Evolutionary conservation across 2,113 vertebrate species (phyloP), one percentile per base, ranked within the genome.

Genomic region (Python bivittatus): DNA sequence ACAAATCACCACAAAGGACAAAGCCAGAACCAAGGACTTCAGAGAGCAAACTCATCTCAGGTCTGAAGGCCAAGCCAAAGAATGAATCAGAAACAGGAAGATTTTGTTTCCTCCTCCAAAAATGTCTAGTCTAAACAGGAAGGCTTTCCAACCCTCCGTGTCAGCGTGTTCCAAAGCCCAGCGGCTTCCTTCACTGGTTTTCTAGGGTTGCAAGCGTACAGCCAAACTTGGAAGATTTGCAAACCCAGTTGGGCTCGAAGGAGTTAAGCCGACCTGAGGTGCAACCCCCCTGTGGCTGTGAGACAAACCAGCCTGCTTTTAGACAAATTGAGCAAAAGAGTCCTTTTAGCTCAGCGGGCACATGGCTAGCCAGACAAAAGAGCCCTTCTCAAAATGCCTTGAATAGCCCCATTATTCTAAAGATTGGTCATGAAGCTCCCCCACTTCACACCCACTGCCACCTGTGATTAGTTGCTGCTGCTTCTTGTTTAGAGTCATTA

Each of bases 241-340:
- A 93, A 91, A 90, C 0, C 60, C 1, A 5, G 15, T 38, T 54
- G 79, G 96, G 0, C 54, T 88, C 79, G 83, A 94, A 96, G 93
- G 91, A 97, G 97, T 98, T 98, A 98, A 97, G 98, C 94, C 95
- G 97, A 98, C 97, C 96, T 97, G 96, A 98, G 97, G 93, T 96
- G 96, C 96, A 94, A 95, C 95, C 97, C 96, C 52, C 97, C 97
- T 97, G 96, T 95, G 97, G 97, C 96, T 98, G 97, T 98, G 97
- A 98, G 94, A 97, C 97, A 98, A 98, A 97, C 97, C 97, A 97
- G 97, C 10, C 57, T 85, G 94, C 97, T 98, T 98, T 98, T 97
- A 98, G 97, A 98, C 95, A 98, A 98, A 98, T 97, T 98, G 96
- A 98, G 97, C 95, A 98, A 98, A 98, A 98, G 97, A 95, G 96